A percentile compares a stretch with the other conserved stretches of the same genome.
Evolutionary conservation across 1,140 invertebrate genomes (phyloP).

Genomic region (Euschistus heros): DNA sequence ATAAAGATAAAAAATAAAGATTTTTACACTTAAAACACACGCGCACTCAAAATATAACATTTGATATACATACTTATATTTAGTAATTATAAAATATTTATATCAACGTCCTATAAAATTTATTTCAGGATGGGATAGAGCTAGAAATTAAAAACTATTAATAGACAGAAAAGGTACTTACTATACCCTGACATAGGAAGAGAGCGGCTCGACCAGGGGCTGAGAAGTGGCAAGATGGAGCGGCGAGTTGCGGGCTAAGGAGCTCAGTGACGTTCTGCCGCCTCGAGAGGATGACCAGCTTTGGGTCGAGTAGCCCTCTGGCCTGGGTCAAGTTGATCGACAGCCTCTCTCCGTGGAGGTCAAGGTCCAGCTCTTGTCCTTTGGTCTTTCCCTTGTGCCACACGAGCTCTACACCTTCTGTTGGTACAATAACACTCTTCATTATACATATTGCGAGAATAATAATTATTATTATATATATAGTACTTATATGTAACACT

Average conservation of each 20-base stretch:
- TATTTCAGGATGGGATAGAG: background rate
- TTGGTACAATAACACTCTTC: no score
- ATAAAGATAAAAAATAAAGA: no score
- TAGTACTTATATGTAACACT: background rate
- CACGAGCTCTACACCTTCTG: slow-evolving; percentile 1
- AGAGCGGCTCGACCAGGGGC: slow-evolving; percentile 29
- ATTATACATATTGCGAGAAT: no score
- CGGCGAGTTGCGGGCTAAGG: slow-evolving; percentile 20
- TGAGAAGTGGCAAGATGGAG: slow-evolving; percentile 28
- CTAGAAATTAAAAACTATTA: background rate
- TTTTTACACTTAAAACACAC: no score
- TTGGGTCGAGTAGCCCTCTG: background rate
- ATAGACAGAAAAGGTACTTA: slow-evolving; percentile 21
- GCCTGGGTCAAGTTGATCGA: background rate
- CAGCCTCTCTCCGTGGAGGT: background rate
- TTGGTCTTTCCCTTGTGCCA: background rate
- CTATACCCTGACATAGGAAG: slow-evolving; percentile 31
- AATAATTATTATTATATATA: background rate
- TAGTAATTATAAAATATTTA: background rate
- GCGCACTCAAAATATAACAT: no score
- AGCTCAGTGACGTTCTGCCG: slow-evolving; percentile 22
- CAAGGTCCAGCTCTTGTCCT: background rate
- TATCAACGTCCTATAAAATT: background rate
- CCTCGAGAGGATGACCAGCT: slow-evolving; percentile 4
- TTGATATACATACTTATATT: no score